Conservation (phyloP, 1,140 invertebrate species). For the Cepaea nemoralis region DNA sequence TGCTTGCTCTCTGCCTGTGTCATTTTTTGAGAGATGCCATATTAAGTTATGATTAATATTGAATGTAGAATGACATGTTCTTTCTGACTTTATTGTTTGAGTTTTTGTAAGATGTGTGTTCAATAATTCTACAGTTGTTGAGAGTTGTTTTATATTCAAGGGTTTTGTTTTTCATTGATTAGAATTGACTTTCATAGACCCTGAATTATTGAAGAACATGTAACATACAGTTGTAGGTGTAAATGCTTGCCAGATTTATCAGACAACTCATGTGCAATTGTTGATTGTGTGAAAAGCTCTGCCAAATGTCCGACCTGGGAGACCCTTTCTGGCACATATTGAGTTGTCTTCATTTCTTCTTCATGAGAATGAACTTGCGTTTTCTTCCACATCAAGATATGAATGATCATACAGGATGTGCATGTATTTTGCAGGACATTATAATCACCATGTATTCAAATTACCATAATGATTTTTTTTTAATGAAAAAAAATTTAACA, state of each 20-base stretch:
- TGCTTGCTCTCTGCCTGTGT: too few species aligned
- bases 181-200: too few species aligned
- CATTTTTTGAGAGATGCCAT: too few species aligned
- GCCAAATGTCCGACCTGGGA: not conserved
- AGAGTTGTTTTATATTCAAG: not conserved
- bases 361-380: not conserved
- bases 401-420: constrained; percentile 1
- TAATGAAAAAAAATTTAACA: constrained; percentile 1
- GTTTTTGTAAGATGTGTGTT: too few species aligned
- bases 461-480: not conserved
- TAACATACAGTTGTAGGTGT: too few species aligned
- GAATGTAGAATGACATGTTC: too few species aligned
- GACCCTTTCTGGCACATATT: not conserved
- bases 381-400: not conserved
- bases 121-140: too few species aligned
- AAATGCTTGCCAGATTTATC: too few species aligned
- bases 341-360: not conserved
- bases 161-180: not conserved
- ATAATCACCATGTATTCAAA: not conserved
- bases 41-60: too few species aligned
- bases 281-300: not conserved
- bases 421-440: not conserved
- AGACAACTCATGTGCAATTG: not conserved
- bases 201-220: too few species aligned
- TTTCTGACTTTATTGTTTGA: too few species aligned